Evolutionary conservation across 2,113 vertebrate species (phyloP).

Genomic region (Mastomys natalensis): DNA sequence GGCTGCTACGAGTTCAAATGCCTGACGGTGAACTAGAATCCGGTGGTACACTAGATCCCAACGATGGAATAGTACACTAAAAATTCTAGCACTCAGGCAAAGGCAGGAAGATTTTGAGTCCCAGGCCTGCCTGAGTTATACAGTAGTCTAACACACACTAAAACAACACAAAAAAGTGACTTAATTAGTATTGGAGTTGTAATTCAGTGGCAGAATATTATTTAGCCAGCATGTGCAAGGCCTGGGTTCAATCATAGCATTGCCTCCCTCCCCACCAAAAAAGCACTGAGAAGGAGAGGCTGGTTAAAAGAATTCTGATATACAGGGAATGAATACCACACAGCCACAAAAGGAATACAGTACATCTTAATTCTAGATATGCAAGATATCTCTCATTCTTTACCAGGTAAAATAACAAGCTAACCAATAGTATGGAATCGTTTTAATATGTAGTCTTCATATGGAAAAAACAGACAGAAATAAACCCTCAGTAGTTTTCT

Average conservation of each 20-base stretch:
- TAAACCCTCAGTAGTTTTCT: not conserved
- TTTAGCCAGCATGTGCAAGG: not conserved
- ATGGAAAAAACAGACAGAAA: not conserved
- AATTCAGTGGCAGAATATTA: not conserved
- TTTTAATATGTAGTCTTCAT: not conserved
- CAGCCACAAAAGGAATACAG: not conserved
- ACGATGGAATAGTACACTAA: not conserved
- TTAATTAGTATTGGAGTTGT: not conserved
- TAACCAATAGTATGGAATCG: not conserved
- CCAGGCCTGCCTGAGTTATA: not conserved
- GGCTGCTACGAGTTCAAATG: not conserved
- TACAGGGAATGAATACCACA: not conserved
- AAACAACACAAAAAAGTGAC: not conserved
- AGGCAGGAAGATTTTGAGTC: not conserved
- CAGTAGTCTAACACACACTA: not conserved
- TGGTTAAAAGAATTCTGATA: not conserved
- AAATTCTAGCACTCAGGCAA: too few species aligned
- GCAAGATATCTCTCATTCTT: not conserved
- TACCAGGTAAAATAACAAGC: slow-evolving; percentile 34
- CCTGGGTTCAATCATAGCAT: not conserved
- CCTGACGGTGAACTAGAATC: not conserved
- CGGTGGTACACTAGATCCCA: not conserved
- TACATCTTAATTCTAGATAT: not conserved
- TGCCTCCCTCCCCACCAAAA: not conserved
- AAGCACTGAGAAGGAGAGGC: not conserved